Evolutionary conservation across 2,888 invertebrate genomes (phyloP).

Genomic region (Cenopis cana): DNA sequence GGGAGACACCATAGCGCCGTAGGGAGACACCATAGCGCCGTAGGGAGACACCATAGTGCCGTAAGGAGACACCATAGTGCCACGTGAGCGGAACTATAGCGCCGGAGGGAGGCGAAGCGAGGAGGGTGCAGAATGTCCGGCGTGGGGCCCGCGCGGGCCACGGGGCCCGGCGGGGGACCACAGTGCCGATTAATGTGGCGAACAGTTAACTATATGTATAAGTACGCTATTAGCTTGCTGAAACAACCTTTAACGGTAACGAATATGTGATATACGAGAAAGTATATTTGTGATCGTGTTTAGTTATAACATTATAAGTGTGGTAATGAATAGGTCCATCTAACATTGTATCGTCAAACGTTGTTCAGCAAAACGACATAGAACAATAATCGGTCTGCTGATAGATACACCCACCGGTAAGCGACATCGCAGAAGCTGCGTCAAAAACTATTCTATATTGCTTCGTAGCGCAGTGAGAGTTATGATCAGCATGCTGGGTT

Average conservation of each 20-base stretch:
- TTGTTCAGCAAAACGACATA: neutral
- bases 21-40: neutral
- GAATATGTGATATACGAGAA: neutral
- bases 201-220: conserved; percentile 3
- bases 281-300: neutral
- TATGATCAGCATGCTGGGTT: neutral
- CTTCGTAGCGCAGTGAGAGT: neutral
- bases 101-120: neutral
- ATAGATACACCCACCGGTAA: neutral
- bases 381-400: neutral
- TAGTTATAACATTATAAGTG: no score
- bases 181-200: conserved; percentile 32
- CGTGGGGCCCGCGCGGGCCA: conserved; percentile 46
- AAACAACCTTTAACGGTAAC: neutral
- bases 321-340: no score
- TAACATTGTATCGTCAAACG: neutral
- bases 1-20: neutral
- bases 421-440: neutral
- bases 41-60: conserved; percentile 1
- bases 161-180: conserved; percentile 43
- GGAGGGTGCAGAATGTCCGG: conserved; percentile 47
- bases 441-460: neutral
- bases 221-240: neutral
- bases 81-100: conserved; percentile 24
- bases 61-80: conserved; percentile 2